phyloP scores from a whole-genome alignment of 1,140 invertebrate genomes.

The Wasmannia auropunctata region DNA sequence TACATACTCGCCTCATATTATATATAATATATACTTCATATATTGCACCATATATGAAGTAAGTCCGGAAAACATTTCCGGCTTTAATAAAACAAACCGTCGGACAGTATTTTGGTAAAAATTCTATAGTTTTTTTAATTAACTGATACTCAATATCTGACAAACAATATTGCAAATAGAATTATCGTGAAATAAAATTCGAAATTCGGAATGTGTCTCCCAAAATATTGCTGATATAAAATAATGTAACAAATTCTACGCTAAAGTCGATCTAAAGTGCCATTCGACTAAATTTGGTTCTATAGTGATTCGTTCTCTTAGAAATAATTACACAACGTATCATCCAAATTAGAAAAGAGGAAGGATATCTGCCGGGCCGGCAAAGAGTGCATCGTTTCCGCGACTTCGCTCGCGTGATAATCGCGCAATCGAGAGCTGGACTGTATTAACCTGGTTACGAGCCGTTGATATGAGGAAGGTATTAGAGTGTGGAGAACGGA shows the following conservation, averaged over 20 bases:
- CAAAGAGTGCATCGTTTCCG: conserved; percentile 39
- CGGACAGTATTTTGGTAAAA: neutral
- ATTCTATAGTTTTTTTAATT: neutral
- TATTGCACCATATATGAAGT: neutral
- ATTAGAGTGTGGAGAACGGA: conserved; percentile 84
- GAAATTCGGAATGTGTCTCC: neutral
- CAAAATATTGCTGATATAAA: neutral
- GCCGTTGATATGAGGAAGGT: conserved; percentile 79
- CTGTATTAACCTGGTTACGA: conserved; percentile 82
- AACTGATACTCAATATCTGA: neutral
- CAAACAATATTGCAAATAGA: neutral
- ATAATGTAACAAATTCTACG: neutral
- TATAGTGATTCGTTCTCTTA: neutral
- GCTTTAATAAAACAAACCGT: neutral
- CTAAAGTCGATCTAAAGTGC: neutral
- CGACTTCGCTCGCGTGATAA: conserved; percentile 76
- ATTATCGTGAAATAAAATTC: neutral
- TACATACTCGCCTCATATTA: conserved; percentile 35
- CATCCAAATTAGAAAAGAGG: neutral
- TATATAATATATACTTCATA: neutral
- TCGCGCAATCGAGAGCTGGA: conserved; percentile 75
- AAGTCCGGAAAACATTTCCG: neutral
- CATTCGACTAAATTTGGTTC: too few relatives aligned
- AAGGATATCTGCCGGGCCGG: neutral
- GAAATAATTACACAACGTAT: neutral